Percentiles rank a stretch among this genome's conserved stretches.
Conservation (phyloP, 2,113 vertebrate genomes). For the Centropristis striata region DNA sequence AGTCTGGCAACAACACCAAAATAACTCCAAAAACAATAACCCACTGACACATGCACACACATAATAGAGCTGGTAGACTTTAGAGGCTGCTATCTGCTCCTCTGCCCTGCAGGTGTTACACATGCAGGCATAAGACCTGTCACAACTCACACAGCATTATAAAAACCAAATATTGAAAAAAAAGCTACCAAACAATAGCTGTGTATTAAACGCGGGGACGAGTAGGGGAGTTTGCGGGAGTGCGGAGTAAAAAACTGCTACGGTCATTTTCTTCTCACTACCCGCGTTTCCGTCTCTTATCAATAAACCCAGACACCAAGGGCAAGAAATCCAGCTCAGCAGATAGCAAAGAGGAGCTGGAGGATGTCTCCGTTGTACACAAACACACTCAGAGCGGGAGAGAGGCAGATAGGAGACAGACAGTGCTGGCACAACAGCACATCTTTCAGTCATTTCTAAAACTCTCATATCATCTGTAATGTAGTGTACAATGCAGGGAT, state of each 20-base stretch:
- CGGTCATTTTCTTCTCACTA: conserved; percentile 41
- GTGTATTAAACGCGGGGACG: not conserved
- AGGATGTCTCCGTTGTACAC: conserved; percentile 49
- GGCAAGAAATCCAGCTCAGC: conserved; percentile 67
- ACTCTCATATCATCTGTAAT: conserved; percentile 31
- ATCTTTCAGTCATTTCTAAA: conserved; percentile 22
- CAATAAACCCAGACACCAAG: conserved; percentile 63
- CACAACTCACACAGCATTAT: not conserved
- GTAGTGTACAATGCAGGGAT: not conserved
- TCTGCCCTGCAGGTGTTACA: conserved; percentile 4
- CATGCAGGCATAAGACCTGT: not conserved
- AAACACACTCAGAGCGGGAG: conserved; percentile 3
- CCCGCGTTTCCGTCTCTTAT: conserved; percentile 58
- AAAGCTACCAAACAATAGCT: not conserved
- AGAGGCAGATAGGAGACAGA: conserved; percentile 32
- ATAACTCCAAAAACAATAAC: conserved; percentile 36
- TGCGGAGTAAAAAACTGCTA: not conserved
- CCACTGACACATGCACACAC: conserved; percentile 9
- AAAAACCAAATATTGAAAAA: not conserved
- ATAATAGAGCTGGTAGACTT: conserved; percentile 7
- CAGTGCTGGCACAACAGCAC: not conserved
- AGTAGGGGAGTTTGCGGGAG: not conserved
- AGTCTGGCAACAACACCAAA: conserved; percentile 36
- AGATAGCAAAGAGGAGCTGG: conserved; percentile 50
- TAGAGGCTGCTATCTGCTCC: not conserved